Conservation (phyloP, 2,113 vertebrate species). For the Lamprologus lemairii region DNA sequence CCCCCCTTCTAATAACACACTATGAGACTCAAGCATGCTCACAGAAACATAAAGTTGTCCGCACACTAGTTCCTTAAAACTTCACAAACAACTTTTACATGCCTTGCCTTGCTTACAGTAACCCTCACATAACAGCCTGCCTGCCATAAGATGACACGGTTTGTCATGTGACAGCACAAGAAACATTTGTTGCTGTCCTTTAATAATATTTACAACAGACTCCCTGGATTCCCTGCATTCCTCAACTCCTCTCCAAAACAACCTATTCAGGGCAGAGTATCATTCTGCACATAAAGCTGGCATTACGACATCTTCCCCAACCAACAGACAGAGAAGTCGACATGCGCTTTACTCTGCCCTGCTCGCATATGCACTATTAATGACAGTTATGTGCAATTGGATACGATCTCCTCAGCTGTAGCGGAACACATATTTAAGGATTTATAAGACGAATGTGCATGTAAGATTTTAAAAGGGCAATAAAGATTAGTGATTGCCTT, state of each 20-base stretch:
- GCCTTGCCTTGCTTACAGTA: neutral
- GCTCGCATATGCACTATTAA: neutral
- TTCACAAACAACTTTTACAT: neutral
- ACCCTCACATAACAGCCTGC: neutral
- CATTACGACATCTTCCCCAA: neutral
- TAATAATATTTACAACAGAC: constrained; percentile 34
- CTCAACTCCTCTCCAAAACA: constrained; percentile 39
- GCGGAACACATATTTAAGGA: neutral
- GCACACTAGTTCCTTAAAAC: neutral
- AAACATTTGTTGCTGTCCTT: constrained; percentile 4
- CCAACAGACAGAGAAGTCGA: neutral
- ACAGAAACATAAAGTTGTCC: neutral
- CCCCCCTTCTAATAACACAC: neutral
- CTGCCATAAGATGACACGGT: neutral
- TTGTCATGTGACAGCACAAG: neutral
- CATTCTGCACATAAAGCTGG: neutral
- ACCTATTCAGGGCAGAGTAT: constrained; percentile 17
- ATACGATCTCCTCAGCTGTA: neutral
- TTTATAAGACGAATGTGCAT: neutral
- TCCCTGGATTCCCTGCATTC: constrained; percentile 53
- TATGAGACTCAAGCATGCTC: neutral
- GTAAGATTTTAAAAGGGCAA: constrained; percentile 13
- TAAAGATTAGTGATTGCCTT: constrained; percentile 6
- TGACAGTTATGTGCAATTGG: neutral
- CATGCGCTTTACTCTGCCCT: neutral